Percentiles rank a stretch among this genome's conserved stretches.
Conservation (phyloP, 2,888 invertebrate species). For the Phasia obesa region DNA sequence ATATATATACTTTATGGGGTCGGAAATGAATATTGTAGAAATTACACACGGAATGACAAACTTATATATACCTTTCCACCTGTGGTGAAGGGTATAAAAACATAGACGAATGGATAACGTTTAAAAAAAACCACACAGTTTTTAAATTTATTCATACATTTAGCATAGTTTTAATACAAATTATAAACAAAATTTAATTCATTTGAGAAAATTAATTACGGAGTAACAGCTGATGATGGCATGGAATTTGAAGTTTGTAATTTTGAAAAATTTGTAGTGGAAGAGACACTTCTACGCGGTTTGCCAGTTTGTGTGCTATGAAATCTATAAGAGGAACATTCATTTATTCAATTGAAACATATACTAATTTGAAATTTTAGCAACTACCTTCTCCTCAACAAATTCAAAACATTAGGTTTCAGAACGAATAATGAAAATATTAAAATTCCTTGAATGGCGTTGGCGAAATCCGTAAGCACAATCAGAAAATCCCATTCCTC, state of each 20-base stretch:
- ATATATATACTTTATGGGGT: too few relatives aligned
- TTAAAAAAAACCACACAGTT: too few relatives aligned
- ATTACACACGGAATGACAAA: too few relatives aligned
- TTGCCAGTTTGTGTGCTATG: background rate
- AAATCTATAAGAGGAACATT: constrained; percentile 14
- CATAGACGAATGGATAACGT: too few relatives aligned
- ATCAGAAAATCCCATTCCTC: constrained; percentile 52
- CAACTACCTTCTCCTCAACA: constrained; percentile 72
- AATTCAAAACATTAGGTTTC: constrained; percentile 72
- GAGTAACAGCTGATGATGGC: background rate
- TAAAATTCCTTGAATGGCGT: constrained; percentile 74
- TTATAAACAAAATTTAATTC: background rate
- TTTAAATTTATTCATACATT: background rate
- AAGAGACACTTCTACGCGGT: background rate
- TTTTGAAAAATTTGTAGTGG: constrained; percentile 33
- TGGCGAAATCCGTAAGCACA: constrained; percentile 65
- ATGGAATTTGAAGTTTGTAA: constrained; percentile 11
- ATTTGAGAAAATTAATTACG: background rate
- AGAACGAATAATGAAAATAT: constrained; percentile 76
- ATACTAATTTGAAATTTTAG: too few relatives aligned
- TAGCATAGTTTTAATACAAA: background rate
- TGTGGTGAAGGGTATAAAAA: too few relatives aligned
- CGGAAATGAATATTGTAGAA: too few relatives aligned
- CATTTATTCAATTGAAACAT: background rate
- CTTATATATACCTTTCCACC: too few relatives aligned